phyloP scores from a whole-genome alignment of 2,113 vertebrate genomes.

The Craseonycteris thonglongyai region DNA sequence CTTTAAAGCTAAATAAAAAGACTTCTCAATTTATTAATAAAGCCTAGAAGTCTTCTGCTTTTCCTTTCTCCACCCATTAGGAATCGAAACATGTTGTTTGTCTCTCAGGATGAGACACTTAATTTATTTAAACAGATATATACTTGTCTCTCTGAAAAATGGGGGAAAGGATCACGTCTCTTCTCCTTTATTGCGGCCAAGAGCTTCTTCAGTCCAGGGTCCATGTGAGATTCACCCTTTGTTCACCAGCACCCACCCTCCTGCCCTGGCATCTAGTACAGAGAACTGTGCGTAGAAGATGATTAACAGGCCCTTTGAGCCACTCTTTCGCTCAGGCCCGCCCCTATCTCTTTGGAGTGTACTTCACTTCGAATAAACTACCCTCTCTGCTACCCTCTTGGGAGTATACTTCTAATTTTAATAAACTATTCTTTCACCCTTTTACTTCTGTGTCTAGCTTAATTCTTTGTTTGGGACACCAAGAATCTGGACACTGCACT shows the following conservation, averaged over 20 bases:
- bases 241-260: not conserved
- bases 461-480: too few species aligned
- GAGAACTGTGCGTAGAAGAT: not conserved
- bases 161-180: not conserved
- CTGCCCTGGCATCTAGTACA: not conserved
- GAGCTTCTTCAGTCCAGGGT: not conserved
- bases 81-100: not conserved
- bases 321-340: too few species aligned
- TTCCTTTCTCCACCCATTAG: not conserved
- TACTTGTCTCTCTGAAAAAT: not conserved
- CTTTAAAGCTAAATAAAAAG: conserved; percentile 18
- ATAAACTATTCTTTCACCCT: too few species aligned
- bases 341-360: too few species aligned
- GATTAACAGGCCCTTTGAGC: too few species aligned
- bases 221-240: not conserved
- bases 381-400: too few species aligned
- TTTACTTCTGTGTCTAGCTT: too few species aligned
- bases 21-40: not conserved
- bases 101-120: not conserved
- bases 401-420: too few species aligned
- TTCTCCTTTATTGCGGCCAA: not conserved
- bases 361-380: too few species aligned
- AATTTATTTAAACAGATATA: not conserved
- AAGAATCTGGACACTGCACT: too few species aligned
- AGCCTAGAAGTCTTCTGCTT: not conserved